A percentile compares a stretch with the other conserved stretches of the same genome.
Conservation (phyloP, 2,888 invertebrate species). For the Drosophila mercatorum region DNA sequence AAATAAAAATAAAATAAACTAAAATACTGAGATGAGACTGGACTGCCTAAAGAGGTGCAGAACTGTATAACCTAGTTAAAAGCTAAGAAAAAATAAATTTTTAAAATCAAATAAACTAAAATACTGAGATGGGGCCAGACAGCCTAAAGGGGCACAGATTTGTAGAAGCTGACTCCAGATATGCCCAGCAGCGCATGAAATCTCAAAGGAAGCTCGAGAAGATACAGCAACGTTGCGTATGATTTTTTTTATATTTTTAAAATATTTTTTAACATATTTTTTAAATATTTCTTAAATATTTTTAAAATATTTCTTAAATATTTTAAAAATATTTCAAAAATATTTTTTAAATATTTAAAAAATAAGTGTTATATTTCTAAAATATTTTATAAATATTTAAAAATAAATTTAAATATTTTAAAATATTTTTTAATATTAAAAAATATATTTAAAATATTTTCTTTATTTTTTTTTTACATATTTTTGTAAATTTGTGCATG, state of each 20-base stretch:
- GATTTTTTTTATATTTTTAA: neutral
- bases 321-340: no score
- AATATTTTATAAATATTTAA: no score
- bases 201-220: neutral
- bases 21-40: neutral
- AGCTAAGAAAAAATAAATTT: no score
- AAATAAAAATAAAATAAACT: neutral
- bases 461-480: neutral
- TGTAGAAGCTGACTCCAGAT: neutral
- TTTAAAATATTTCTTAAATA: no score
- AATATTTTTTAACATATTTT: no score
- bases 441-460: no score
- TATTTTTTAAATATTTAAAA: no score
- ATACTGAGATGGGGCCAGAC: neutral
- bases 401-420: no score
- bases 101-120: neutral
- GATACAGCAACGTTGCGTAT: constrained; percentile 9
- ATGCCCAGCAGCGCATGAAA: neutral
- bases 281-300: no score
- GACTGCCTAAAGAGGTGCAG: neutral
- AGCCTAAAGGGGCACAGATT: neutral
- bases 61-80: neutral
- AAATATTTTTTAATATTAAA: no score
- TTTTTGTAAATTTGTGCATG: constrained; percentile 52
- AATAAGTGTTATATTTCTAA: no score